Conservation (phyloP, 2,113 vertebrate species). For the Neolamprologus longior region DNA sequence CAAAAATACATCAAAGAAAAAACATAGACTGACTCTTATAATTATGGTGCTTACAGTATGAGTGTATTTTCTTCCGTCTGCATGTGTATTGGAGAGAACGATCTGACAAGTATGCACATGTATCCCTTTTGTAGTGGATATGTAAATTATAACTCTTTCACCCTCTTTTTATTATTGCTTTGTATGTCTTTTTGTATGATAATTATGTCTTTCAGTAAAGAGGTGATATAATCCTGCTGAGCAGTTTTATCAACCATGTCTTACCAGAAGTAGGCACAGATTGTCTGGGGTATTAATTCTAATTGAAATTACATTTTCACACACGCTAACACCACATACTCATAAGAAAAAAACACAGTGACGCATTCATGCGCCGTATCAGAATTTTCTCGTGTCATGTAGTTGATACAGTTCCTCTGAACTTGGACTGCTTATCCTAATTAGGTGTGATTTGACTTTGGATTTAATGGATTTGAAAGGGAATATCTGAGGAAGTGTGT, state of each 20-base stretch:
- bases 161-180: not conserved
- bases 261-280: not conserved
- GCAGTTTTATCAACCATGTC: not conserved
- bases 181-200: not conserved
- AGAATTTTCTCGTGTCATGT: conserved; percentile 23
- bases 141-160: not conserved
- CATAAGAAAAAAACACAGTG: not conserved
- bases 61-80: not conserved
- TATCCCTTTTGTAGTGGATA: not conserved
- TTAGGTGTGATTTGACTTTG: conserved; percentile 63
- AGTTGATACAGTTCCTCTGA: conserved; percentile 23
- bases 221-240: not conserved
- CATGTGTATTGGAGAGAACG: not conserved
- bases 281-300: not conserved
- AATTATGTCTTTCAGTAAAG: not conserved
- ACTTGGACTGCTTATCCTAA: conserved; percentile 58
- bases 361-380: not conserved
- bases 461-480: conserved; percentile 73
- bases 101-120: not conserved
- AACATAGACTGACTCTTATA: not conserved
- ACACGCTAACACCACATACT: not conserved
- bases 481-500: conserved; percentile 68
- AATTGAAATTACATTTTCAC: not conserved
- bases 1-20: not conserved
- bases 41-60: not conserved